phyloP scores from a whole-genome alignment of 1,140 invertebrate genomes.

The Drosophila kepulauana region DNA sequence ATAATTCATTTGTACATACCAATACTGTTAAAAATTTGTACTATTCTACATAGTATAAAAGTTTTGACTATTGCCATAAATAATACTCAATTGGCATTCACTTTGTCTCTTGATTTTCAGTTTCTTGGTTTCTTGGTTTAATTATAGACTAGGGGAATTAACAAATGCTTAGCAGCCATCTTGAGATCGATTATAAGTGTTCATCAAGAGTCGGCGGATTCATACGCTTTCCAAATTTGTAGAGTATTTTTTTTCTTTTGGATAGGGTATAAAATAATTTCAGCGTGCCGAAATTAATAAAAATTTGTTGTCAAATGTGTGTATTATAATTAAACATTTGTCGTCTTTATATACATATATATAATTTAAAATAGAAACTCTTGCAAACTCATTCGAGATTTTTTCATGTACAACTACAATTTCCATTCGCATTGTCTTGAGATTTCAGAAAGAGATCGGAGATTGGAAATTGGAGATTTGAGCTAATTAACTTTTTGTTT shows the following conservation, averaged over 20 bases:
- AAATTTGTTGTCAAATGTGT: slow-evolving; percentile 10
- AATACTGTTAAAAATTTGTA: slow-evolving; percentile 77
- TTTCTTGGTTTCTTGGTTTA: slow-evolving; percentile 11
- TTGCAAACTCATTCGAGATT: slow-evolving; percentile 76
- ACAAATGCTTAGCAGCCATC: slow-evolving; percentile 50
- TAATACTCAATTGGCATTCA: slow-evolving; percentile 61
- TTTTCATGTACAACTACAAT: slow-evolving; percentile 26
- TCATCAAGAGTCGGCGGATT: slow-evolving; percentile 1
- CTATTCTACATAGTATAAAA: slow-evolving; percentile 77
- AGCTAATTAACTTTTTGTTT: slow-evolving; percentile 37
- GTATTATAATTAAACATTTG: slow-evolving; percentile 30
- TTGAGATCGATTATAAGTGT: not conserved
- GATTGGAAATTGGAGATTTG: slow-evolving; percentile 23
- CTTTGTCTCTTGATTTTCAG: slow-evolving; percentile 6
- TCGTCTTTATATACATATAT: slow-evolving; percentile 26
- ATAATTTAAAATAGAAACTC: slow-evolving; percentile 81
- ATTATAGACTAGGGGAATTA: slow-evolving; percentile 55
- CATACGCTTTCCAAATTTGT: slow-evolving; percentile 43
- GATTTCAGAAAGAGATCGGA: slow-evolving; percentile 3
- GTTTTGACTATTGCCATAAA: slow-evolving; percentile 63
- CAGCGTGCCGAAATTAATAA: slow-evolving; percentile 43
- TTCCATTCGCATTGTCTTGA: slow-evolving; percentile 27
- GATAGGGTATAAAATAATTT: slow-evolving; percentile 46
- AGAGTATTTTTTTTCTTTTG: slow-evolving; percentile 2
- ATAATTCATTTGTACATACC: slow-evolving; percentile 21